phyloP scores from a whole-genome alignment of 92 coral and sea anemone genomes.

The Montipora capitata region DNA sequence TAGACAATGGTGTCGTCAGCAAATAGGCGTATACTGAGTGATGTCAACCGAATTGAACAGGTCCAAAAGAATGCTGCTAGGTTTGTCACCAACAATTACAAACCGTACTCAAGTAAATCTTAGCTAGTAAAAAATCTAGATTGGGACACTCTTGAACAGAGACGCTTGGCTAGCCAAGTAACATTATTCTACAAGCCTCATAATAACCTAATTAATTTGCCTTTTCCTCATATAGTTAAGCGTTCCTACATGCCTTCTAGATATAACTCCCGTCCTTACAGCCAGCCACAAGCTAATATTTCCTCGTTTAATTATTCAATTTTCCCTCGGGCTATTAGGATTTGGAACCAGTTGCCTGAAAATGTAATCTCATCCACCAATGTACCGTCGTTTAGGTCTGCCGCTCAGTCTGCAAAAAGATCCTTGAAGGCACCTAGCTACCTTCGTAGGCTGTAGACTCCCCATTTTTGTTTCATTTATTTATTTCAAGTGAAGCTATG shows the following conservation, averaged over 20 bases:
- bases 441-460: neutral
- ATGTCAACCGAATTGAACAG: too few relatives aligned
- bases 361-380: neutral
- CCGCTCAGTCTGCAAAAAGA: constrained; percentile 5
- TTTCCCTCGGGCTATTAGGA: neutral
- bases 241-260: neutral
- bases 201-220: neutral
- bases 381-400: neutral
- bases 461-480: neutral
- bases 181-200: neutral
- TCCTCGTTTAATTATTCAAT: constrained; percentile 9
- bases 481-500: too few relatives aligned
- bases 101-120: neutral
- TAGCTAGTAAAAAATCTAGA: neutral
- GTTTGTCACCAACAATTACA: neutral
- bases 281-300: constrained; percentile 9
- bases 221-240: neutral
- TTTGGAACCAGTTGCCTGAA: neutral
- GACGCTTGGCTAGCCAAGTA: neutral
- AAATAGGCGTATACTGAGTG: neutral
- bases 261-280: constrained; percentile 1
- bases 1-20: neutral
- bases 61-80: too few relatives aligned
- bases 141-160: neutral
- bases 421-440: constrained; percentile 21